These are phyloP conservation scores for Mastomys coucha DNA, from an alignment of 2,113 vertebrate species.

Conservation along the genomic window DNA sequence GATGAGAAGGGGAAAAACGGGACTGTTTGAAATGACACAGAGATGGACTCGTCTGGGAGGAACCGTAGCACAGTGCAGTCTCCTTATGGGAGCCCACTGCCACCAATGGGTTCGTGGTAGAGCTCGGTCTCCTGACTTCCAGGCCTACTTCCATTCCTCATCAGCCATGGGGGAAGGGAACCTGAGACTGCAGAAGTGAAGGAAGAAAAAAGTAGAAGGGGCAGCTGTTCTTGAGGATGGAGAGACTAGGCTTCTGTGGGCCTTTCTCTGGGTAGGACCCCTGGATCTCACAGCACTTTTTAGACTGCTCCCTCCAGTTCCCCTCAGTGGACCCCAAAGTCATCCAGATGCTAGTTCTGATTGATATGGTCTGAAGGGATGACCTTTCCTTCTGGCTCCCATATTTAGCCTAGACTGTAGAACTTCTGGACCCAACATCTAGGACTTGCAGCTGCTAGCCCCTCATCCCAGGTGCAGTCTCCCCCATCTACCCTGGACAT, in stretches of 20 bases:
- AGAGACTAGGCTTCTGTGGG: background rate
- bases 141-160: background rate
- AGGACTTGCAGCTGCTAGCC: background rate
- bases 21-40: background rate
- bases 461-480: conserved; percentile 22
- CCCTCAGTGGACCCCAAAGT: background rate
- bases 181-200: background rate
- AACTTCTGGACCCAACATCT: background rate
- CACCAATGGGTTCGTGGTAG: background rate
- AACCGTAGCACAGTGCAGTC: background rate
- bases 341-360: background rate
- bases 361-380: background rate
- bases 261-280: background rate
- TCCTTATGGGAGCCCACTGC: background rate
- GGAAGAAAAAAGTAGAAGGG: background rate
- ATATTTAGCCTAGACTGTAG: background rate
- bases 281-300: background rate
- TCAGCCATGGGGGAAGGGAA: background rate
- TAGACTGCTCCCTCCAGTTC: background rate
- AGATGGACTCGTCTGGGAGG: background rate
- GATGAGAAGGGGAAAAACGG: background rate
- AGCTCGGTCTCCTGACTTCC: background rate
- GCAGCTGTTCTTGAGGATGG: background rate
- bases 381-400: background rate
- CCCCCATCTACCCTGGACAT: background rate